A percentile compares a stretch with the other conserved stretches of the same genome.
phyloP scores from a whole-genome alignment of 2,113 vertebrate genomes.

The Seriola dumerili region DNA sequence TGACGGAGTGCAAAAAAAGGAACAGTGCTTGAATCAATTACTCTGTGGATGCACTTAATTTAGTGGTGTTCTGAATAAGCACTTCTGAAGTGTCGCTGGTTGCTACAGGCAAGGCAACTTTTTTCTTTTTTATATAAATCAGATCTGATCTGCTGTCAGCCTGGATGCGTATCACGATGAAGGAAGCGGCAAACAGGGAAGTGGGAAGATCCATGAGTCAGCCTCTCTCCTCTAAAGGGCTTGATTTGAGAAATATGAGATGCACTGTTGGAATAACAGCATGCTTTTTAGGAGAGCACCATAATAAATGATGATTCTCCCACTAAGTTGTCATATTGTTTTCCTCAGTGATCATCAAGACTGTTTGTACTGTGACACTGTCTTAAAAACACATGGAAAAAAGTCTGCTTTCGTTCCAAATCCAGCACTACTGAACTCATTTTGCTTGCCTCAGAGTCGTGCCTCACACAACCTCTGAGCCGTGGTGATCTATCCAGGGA shows the following conservation, averaged over 20 bases:
- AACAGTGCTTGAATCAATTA: conserved; percentile 60
- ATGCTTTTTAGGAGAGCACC: neutral
- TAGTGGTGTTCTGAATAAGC: conserved; percentile 43
- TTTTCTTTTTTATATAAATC: conserved; percentile 42
- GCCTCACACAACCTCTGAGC: conserved; percentile 40
- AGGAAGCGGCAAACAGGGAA: conserved; percentile 22
- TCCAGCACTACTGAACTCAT: neutral
- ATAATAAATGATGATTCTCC: neutral
- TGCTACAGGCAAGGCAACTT: conserved; percentile 27
- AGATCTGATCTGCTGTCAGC: conserved; percentile 46
- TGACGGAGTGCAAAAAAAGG: conserved; percentile 50
- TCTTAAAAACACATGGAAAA: neutral
- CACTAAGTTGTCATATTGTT: too few species aligned
- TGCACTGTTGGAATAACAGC: neutral
- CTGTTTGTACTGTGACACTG: neutral
- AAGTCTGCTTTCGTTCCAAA: neutral
- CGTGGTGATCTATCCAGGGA: conserved; percentile 26
- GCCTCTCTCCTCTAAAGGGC: conserved; percentile 18
- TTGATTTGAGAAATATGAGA: conserved; percentile 37
- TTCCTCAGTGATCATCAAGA: neutral
- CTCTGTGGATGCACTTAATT: conserved; percentile 48
- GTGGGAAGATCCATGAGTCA: conserved; percentile 45
- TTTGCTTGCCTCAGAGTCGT: neutral
- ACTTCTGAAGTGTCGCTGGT: conserved; percentile 48
- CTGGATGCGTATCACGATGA: conserved; percentile 33